phyloP scores from a whole-genome alignment of 92 coral and sea anemone species.

The Phenganax marumi region DNA sequence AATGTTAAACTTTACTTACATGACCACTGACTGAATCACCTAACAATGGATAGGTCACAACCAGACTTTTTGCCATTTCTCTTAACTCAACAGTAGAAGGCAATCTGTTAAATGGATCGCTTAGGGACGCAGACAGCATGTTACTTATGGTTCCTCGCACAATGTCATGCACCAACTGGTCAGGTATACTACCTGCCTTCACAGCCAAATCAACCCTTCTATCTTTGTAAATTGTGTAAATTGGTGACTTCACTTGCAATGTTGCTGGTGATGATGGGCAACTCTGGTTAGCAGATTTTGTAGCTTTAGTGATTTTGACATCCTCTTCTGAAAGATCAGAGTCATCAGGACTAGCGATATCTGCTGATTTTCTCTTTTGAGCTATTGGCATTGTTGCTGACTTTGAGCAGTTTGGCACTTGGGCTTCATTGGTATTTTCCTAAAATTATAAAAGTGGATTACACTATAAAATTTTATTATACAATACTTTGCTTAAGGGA shows the following conservation, averaged over 20 bases:
- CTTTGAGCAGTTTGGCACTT: background rate
- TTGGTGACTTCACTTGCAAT: conserved; percentile 11
- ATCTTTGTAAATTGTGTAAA: conserved; percentile 20
- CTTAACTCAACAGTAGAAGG: background rate
- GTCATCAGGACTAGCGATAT: background rate
- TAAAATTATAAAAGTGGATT: background rate
- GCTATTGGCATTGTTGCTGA: background rate
- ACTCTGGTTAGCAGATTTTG: background rate
- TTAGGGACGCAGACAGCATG: conserved; percentile 3
- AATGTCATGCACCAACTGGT: conserved; percentile 1
- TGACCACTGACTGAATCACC: conserved; percentile 12
- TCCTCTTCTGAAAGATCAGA: background rate
- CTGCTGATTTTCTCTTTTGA: background rate
- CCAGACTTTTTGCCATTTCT: conserved; percentile 34
- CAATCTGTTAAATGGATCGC: conserved; percentile 18
- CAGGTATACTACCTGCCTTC: background rate
- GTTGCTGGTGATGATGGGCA: conserved; percentile 14
- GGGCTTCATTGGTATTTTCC: conserved; percentile 21
- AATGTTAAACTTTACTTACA: background rate
- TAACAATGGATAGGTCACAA: conserved; percentile 20
- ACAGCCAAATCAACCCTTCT: conserved; percentile 16
- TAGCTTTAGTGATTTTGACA: background rate
- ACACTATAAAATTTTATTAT: background rate
- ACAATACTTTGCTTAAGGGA: background rate
- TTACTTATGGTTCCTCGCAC: conserved; percentile 21